phyloP scores from a whole-genome alignment of 1,140 invertebrate genomes.

The Onthophagus taurus region DNA sequence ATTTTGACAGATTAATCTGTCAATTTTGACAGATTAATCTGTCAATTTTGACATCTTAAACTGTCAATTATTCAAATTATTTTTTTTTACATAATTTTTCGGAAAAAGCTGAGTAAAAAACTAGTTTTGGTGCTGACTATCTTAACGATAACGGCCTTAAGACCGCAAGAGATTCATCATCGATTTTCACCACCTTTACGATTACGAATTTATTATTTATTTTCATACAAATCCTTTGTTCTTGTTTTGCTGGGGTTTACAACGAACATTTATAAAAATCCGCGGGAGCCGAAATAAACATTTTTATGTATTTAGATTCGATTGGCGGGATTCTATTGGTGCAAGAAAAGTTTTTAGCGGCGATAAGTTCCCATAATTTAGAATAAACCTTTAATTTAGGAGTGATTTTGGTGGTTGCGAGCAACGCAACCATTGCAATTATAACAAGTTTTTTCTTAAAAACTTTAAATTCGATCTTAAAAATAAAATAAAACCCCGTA shows the following conservation, averaged over 20 bases:
- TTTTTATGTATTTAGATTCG: slow-evolving; percentile 93
- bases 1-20: no score
- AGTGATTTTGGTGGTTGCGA: slow-evolving; percentile 76
- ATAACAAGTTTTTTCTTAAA: slow-evolving; percentile 90
- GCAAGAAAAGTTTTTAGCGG: slow-evolving; percentile 50
- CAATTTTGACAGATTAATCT: no score
- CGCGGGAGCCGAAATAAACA: slow-evolving; percentile 70
- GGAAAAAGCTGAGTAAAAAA: slow-evolving; percentile 65
- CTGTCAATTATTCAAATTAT: slow-evolving; percentile 15
- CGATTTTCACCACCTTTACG: no score
- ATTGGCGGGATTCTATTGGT: slow-evolving; percentile 71
- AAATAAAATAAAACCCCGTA: no score
- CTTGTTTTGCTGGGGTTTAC: slow-evolving; percentile 90
- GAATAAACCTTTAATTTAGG: slow-evolving; percentile 50
- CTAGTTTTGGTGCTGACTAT: slow-evolving; percentile 87
- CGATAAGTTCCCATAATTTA: slow-evolving; percentile 51
- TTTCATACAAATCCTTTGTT: slow-evolving; percentile 78
- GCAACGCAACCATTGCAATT: slow-evolving; percentile 86
- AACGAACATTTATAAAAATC: slow-evolving; percentile 92
- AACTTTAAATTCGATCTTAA: slow-evolving; percentile 89
- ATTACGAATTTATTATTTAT: slow-evolving; percentile 66
- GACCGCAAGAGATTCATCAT: slow-evolving; percentile 25
- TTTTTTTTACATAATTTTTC: slow-evolving; percentile 67
- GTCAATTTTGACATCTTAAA: no score
- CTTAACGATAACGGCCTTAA: slow-evolving; percentile 59